phyloP scores from a whole-genome alignment of 2,888 invertebrate genomes.

The Temnothorax unifasciatus region DNA sequence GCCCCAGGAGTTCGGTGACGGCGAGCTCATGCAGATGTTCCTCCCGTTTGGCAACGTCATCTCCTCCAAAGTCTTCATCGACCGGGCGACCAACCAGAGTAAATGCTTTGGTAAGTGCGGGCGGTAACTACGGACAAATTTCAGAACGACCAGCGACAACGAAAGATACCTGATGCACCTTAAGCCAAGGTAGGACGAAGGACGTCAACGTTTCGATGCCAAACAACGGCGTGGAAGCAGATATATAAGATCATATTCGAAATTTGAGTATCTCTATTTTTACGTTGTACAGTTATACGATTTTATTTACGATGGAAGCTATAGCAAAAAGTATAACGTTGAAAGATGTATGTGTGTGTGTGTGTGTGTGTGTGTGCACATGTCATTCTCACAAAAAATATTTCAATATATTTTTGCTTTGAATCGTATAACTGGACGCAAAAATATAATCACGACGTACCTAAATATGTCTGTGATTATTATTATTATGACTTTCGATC shows the following conservation, averaged over 20 bases:
- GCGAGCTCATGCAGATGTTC: conserved; percentile 99
- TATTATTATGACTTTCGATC: conserved; percentile 54
- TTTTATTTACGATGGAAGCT: conserved; percentile 20
- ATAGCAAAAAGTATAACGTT: background rate
- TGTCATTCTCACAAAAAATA: conserved; percentile 6
- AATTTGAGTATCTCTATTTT: conserved; percentile 18
- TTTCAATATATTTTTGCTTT: conserved; percentile 6
- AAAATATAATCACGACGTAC: conserved; percentile 16
- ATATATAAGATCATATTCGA: background rate
- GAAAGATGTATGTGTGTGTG: background rate
- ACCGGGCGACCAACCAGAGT: conserved; percentile 99
- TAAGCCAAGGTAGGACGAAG: conserved; percentile 28
- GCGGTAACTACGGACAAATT: conserved; percentile 54
- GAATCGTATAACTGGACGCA: background rate
- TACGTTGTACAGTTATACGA: background rate
- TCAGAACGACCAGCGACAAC: conserved; percentile 22
- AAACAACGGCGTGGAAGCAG: background rate
- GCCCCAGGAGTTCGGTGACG: conserved; percentile 99
- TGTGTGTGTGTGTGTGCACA: background rate
- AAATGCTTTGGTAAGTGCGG: conserved; percentile 98
- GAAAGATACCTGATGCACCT: conserved; percentile 13
- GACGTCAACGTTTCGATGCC: background rate
- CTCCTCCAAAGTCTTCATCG: conserved; percentile 99
- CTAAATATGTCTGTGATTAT: conserved; percentile 33
- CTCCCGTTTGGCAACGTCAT: conserved; percentile 99